Evolutionary conservation across 1,140 invertebrate genomes (phyloP), one percentile per base, ranked within the genome.

Genomic region (Oscheius sp.): DNA sequence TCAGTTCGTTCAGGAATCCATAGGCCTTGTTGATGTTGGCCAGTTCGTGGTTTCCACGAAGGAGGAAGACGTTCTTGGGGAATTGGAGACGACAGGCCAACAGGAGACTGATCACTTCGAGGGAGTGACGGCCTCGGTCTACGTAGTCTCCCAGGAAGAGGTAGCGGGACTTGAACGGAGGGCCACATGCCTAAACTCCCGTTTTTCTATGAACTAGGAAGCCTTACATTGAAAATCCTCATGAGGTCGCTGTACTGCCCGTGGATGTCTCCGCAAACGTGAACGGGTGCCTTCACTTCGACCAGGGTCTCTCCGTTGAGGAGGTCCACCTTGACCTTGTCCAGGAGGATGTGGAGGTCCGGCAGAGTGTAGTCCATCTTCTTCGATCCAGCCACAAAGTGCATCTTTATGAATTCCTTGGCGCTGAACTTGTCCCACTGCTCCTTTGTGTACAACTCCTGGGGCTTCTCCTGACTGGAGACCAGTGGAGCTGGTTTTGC

Each of bases 1-100:
- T 20, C 46, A 68, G n/a, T 31, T 68, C 66, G 20, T 3, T 35
- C 66, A 61, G 78, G 46, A 79, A 79, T 10, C 78, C 78, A 45
- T 79, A 79, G 3, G 55, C 67, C 20, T 65, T 80, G 85, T 90
- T 90, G 78, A 90, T 89, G 74, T 86, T 87, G 38, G 87, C 87
- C 81, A 88, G 89, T 84, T 90, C 89, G 81, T 90, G 89, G 79
- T 90, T 90, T 34, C 89, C 89, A 73, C 89, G 83, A 31, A 90
- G 84, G 4, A 90, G 81, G 81, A 88, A 90, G 46, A 66, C 26
- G 28, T 49, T 42, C 42, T 66, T 46, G 10, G 64, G 64, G 36
- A 68, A 63, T 13, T 7, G 4, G 29, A 70, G 28, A 49, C 34
- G 66, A 42, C n/a, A 73, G 69, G 69, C 61, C 4, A 63, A 23